Conservation (phyloP, 2,113 vertebrate species). For the Tamias sibiricus region DNA sequence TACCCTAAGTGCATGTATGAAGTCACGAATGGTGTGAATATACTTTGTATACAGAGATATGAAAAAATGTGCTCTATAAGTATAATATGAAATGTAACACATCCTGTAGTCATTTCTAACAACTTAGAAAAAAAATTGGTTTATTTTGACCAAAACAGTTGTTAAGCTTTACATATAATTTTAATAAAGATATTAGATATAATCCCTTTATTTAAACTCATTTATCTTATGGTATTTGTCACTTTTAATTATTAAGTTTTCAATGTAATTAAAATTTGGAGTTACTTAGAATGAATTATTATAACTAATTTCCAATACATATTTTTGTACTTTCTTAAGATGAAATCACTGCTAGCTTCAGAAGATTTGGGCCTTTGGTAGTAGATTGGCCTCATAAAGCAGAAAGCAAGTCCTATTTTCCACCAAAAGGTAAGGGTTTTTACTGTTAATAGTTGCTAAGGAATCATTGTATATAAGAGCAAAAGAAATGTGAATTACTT, state of each 20-base stretch:
- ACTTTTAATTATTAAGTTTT: slow-evolving; percentile 35
- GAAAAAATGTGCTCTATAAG: too few species aligned
- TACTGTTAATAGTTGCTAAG: neutral
- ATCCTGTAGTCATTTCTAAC: too few species aligned
- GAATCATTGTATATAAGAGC: slow-evolving; percentile 12
- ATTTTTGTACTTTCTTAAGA: slow-evolving; percentile 85
- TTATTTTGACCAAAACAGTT: slow-evolving; percentile 41
- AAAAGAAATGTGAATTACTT: neutral
- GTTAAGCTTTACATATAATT: neutral
- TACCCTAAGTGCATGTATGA: too few species aligned
- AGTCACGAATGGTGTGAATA: too few species aligned
- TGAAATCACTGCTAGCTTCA: slow-evolving; percentile 99
- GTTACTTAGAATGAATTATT: neutral
- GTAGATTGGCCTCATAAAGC: slow-evolving; percentile 99
- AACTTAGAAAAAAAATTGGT: too few species aligned
- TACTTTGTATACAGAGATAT: too few species aligned
- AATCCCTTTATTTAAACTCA: neutral
- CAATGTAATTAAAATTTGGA: neutral
- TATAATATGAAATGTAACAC: too few species aligned
- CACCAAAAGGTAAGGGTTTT: slow-evolving; percentile 94
- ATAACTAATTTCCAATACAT: slow-evolving; percentile 18
- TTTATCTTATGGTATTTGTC: neutral
- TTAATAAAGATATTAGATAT: slow-evolving; percentile 38
- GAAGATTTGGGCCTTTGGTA: slow-evolving; percentile 97
- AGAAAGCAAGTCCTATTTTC: slow-evolving; percentile 99